Base-by-base conservation (phyloP, 2,113 vertebrate genomes). In the Amphiprion ocellaris region DNA sequence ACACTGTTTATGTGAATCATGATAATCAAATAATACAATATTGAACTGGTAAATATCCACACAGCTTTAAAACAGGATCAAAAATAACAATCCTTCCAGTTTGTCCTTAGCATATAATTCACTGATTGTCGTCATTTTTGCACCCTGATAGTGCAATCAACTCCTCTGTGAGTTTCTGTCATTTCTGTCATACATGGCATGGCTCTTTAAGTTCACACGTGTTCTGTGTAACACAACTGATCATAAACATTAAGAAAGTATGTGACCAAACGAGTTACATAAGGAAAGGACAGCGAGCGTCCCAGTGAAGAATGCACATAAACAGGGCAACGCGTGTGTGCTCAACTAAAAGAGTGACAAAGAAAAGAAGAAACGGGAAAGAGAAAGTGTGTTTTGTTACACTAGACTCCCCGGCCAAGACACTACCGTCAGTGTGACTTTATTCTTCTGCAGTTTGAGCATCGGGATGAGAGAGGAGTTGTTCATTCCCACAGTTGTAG, bases 371-470 rank as follows among this genome's bases (percentile, higher is more conserved):
- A 10, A 26, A 14, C 46, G n/a, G 61, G 23, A 62, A 33, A 17
- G 46, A 50, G 21, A 8, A 19, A 10, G 21, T 19, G 56, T 15
- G 33, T 41, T 56, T 28, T 14, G 52, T 94, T 94, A 98, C 69
- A 97, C 94, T 0, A 96, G 91, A 77, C 96, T 98, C 4, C 97
- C 97, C 0, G 97, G 97, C 97, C 97, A 98, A 6, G 97, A 98
- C 74, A 98, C 97, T 77, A 98, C 97, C 0, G 97, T 98, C 24
- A 98, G 93, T 0, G 96, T 96, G 62, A 98, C 97, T 91, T 90
- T 96, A 85, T 98, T 97, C 91, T 95, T 96, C 79, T 97, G 97
- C 81, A 98, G 96, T 85, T 98, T 98, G 78, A 98, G 92, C 96
- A 97, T 97, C 0, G 97, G 97, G 89, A 98, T 97, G 10, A 98